Evolutionary conservation across 2,888 invertebrate genomes (phyloP).

Genomic region (Linnaemya vulpina): DNA sequence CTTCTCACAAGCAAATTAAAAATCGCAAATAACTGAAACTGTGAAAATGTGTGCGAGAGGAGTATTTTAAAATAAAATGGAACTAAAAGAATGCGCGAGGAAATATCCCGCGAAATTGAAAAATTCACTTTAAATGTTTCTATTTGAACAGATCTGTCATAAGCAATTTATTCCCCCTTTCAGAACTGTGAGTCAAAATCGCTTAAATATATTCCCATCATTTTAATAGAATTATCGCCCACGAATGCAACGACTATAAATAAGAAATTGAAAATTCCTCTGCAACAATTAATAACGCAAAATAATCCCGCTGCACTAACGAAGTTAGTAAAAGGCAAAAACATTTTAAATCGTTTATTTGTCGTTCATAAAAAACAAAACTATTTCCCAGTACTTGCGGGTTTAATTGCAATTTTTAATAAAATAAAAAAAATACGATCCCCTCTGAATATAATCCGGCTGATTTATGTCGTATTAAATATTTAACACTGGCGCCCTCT

Average conservation of each 20-base stretch:
- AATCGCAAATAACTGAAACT: too few relatives aligned
- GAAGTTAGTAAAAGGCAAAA: slow-evolving; percentile 17
- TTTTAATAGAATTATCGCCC: slow-evolving; percentile 54
- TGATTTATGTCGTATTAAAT: slow-evolving; percentile 70
- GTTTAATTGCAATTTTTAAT: slow-evolving; percentile 22
- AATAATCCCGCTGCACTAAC: background rate
- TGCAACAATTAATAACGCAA: background rate
- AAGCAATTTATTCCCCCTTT: background rate
- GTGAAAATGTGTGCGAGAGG: too few relatives aligned
- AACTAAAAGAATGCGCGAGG: too few relatives aligned
- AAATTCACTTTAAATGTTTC: too few relatives aligned
- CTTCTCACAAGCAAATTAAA: too few relatives aligned
- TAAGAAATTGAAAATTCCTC: slow-evolving; percentile 2
- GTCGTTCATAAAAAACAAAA: background rate
- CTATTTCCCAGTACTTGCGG: slow-evolving; percentile 1
- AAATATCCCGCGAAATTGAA: too few relatives aligned
- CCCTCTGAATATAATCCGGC: slow-evolving; percentile 47
- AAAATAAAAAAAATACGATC: slow-evolving; percentile 20
- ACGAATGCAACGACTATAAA: slow-evolving; percentile 32
- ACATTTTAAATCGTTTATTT: slow-evolving; percentile 12
- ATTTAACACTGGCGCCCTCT: slow-evolving; percentile 72
- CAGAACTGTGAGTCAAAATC: slow-evolving; percentile 13
- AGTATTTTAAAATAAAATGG: too few relatives aligned
- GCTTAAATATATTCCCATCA: background rate
- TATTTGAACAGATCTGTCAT: too few relatives aligned